Percentiles rank a stretch among this genome's conserved stretches.
phyloP scores from a whole-genome alignment of 2,797 vertebrate genomes.

The Cyclura pinguis region DNA sequence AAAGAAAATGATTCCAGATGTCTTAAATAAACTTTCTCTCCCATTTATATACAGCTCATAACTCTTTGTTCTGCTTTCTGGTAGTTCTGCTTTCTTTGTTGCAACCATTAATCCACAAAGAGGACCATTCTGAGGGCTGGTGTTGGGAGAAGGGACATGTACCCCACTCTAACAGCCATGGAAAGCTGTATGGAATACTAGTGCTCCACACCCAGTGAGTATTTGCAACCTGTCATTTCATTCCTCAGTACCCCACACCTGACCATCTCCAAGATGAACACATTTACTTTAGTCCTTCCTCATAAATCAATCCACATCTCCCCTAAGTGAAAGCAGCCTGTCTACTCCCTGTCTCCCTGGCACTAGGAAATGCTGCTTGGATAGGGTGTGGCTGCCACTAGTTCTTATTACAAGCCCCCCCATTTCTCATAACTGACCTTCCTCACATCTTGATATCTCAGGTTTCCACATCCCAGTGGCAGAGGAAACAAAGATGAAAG shows the following conservation, averaged over 20 bases:
- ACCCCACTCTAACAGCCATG: background rate
- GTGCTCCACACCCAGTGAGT: background rate
- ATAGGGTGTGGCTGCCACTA: background rate
- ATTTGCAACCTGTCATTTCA: constrained; percentile 2
- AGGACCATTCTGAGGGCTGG: background rate
- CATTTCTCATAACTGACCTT: background rate
- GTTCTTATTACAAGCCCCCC: constrained; percentile 3
- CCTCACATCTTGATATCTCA: background rate
- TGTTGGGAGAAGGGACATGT: background rate
- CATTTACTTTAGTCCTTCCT: background rate
- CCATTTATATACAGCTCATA: background rate
- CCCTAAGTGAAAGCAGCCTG: background rate
- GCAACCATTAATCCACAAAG: background rate
- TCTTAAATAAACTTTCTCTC: background rate
- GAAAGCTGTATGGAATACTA: background rate
- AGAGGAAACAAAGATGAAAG: background rate
- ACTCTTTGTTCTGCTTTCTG: background rate
- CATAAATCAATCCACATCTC: background rate
- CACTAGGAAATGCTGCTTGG: background rate
- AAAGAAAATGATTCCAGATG: background rate
- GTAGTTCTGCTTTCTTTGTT: background rate
- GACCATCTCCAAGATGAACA: background rate
- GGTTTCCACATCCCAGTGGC: background rate
- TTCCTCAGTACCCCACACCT: background rate
- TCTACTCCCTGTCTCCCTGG: background rate